Conservation (phyloP, 2,797 vertebrate genomes). For the Poeciliopsis presidionis region DNA sequence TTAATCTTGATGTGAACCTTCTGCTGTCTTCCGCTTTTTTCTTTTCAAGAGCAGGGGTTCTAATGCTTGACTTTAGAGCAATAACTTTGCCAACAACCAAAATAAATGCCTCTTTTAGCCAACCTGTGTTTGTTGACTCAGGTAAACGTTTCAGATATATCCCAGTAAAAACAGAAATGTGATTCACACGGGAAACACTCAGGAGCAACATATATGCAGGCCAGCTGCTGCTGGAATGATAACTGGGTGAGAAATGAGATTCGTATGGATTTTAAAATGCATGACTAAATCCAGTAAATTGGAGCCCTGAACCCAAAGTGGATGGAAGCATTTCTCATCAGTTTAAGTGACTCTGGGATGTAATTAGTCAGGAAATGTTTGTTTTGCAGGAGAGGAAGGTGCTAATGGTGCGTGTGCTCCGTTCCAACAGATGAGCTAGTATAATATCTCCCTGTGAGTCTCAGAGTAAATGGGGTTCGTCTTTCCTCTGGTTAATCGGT, state of each 20-base stretch:
- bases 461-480: conserved; percentile 29
- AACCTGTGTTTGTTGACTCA: not conserved
- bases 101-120: not conserved
- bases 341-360: not conserved
- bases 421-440: conserved; percentile 30
- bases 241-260: not conserved
- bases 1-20: not conserved
- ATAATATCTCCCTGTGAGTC: conserved; percentile 24
- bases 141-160: not conserved
- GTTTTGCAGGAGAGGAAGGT: not conserved
- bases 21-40: not conserved
- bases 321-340: not conserved
- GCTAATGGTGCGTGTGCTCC: conserved; percentile 15
- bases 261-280: not conserved
- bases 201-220: not conserved
- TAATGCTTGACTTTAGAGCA: not conserved
- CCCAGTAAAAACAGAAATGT: not conserved
- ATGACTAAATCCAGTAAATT: not conserved
- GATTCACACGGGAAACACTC: not conserved
- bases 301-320: not conserved
- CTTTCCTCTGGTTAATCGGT: conserved; percentile 23
- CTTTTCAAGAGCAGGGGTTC: not conserved
- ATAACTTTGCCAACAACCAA: not conserved
- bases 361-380: conserved; percentile 6
- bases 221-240: not conserved